These are phyloP conservation scores for Narcine bancroftii DNA, from an alignment of 2,113 vertebrate genomes.

Conservation along the genomic window DNA sequence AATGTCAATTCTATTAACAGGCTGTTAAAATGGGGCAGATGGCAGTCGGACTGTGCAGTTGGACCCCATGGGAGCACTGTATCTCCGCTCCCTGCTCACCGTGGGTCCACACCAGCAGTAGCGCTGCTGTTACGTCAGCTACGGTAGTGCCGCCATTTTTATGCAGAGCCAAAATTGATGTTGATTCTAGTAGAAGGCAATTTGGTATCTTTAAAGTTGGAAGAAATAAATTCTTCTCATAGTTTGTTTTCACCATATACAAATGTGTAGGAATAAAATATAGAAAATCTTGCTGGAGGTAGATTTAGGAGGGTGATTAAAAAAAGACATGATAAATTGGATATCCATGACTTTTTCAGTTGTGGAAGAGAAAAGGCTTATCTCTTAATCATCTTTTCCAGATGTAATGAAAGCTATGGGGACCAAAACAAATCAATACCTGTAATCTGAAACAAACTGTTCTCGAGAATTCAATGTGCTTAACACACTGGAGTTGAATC, in stretches of 20 bases:
- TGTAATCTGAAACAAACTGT: not conserved
- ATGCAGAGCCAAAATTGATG: not conserved
- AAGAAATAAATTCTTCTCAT: not conserved
- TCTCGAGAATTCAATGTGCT: not conserved
- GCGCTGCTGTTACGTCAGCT: too few relatives aligned
- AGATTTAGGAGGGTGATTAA: not conserved
- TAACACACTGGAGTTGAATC: not conserved
- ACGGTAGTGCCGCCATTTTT: too few relatives aligned
- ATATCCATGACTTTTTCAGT: not conserved
- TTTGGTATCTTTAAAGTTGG: not conserved
- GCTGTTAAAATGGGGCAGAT: too few relatives aligned
- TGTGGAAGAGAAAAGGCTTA: not conserved
- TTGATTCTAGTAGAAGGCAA: not conserved
- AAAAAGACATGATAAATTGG: conserved; percentile 8
- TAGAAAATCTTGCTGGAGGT: not conserved
- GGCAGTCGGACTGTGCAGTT: too few relatives aligned
- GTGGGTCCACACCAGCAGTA: too few relatives aligned
- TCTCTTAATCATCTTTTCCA: conserved; percentile 7
- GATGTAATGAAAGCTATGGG: not conserved
- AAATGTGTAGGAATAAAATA: conserved; percentile 5
- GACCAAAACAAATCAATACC: not conserved
- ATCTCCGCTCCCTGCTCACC: too few relatives aligned
- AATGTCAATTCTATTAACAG: too few relatives aligned
- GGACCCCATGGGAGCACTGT: too few relatives aligned
- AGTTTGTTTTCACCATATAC: not conserved